These are phyloP conservation scores for Potamilus streckersoni DNA, from an alignment of 1,140 invertebrate genomes.

Conservation along the genomic window DNA sequence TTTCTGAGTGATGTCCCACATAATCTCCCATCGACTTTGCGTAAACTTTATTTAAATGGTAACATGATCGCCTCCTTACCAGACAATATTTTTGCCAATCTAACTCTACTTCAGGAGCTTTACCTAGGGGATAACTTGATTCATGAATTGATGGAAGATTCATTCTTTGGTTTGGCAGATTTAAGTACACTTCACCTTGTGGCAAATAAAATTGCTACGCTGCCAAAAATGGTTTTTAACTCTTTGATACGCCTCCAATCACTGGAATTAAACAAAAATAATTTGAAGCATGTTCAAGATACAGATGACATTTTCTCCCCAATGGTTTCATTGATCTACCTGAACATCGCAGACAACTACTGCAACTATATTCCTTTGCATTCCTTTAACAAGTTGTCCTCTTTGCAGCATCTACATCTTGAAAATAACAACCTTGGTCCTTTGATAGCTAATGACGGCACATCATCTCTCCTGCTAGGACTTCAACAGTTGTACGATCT, in stretches of 20 bases:
- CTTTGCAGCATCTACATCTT: constrained; percentile 38
- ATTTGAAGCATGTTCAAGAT: constrained; percentile 32
- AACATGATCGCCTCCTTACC: constrained; percentile 36
- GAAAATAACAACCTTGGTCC: constrained; percentile 42
- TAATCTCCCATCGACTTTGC: constrained; percentile 39
- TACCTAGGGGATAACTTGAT: constrained; percentile 42
- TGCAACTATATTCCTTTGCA: constrained; percentile 29
- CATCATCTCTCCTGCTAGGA: constrained; percentile 32
- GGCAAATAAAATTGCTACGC: constrained; percentile 39
- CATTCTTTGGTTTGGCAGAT: constrained; percentile 41
- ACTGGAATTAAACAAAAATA: constrained; percentile 48
- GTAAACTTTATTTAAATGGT: constrained; percentile 39
- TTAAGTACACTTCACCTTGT: constrained; percentile 41
- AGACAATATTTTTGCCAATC: constrained; percentile 32
- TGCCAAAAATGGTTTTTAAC: constrained; percentile 41
- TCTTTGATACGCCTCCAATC: constrained; percentile 39
- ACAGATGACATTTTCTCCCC: constrained; percentile 27
- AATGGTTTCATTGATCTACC: constrained; percentile 32
- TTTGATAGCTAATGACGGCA: constrained; percentile 28
- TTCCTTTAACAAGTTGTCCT: constrained; percentile 31
- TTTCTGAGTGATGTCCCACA: constrained; percentile 32
- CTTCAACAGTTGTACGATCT: constrained; percentile 39
- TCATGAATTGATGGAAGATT: constrained; percentile 28
- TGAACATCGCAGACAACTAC: constrained; percentile 46
- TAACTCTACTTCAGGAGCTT: constrained; percentile 35